Percentiles rank a stretch among this genome's conserved stretches.
These are phyloP conservation scores for Spongilla lacustris DNA, from an alignment of 37 sponge, comb jelly and placozoan genomes.

Conservation along the genomic window DNA sequence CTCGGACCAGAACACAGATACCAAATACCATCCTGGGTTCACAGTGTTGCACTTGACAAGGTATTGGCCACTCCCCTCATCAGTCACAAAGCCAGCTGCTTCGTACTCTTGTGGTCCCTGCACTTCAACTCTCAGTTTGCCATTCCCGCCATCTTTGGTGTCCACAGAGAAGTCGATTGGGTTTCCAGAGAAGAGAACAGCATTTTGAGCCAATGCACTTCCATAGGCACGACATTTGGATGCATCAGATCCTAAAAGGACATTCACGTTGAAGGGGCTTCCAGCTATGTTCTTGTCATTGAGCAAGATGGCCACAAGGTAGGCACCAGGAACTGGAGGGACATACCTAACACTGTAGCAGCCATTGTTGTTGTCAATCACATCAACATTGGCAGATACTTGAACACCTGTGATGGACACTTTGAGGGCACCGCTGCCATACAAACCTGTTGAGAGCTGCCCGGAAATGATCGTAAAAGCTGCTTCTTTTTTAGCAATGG, in stretches of 20 bases:
- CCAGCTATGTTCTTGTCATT: slow-evolving; percentile 72
- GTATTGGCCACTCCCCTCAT: slow-evolving; percentile 64
- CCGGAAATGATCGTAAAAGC: slow-evolving; percentile 70
- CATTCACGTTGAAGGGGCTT: slow-evolving; percentile 81
- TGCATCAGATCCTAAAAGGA: slow-evolving; percentile 69
- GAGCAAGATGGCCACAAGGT: slow-evolving; percentile 58
- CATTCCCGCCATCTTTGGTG: slow-evolving; percentile 81
- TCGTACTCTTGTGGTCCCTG: slow-evolving; percentile 58
- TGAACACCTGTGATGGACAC: slow-evolving; percentile 66
- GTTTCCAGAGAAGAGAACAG: slow-evolving; percentile 62
- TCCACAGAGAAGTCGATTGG: slow-evolving; percentile 78
- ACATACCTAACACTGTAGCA: slow-evolving; percentile 71
- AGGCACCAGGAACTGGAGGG: slow-evolving; percentile 68
- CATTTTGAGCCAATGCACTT: slow-evolving; percentile 49
- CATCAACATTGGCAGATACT: slow-evolving; percentile 41
- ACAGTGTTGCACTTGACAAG: slow-evolving; percentile 76
- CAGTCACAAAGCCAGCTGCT: slow-evolving; percentile 63
- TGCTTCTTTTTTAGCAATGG: slow-evolving; percentile 47
- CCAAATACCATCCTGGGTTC: slow-evolving; percentile 69
- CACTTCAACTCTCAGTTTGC: slow-evolving; percentile 67
- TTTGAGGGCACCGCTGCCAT: slow-evolving; percentile 58
- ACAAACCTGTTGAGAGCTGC: slow-evolving; percentile 39
- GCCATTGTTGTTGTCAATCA: slow-evolving; percentile 80
- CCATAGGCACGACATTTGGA: slow-evolving; percentile 77
- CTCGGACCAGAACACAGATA: slow-evolving; percentile 75